These are phyloP conservation scores for Eilema sororculum DNA, from an alignment of 2,888 invertebrate genomes.

Conservation along the genomic window DNA sequence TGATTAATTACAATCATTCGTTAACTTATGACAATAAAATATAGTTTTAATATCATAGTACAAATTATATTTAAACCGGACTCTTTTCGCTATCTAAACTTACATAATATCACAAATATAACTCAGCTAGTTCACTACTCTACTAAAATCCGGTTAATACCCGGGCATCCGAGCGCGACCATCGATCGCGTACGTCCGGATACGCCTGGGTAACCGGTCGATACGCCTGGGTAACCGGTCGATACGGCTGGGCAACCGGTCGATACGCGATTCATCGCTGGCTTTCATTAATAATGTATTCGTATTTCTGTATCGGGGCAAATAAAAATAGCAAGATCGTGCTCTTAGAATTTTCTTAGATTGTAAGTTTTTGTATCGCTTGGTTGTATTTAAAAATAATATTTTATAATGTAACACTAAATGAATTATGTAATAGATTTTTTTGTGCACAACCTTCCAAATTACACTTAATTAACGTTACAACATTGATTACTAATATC, in stretches of 20 bases:
- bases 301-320: slow-evolving; percentile 7
- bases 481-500: too few species aligned
- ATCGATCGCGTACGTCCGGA: slow-evolving; percentile 59
- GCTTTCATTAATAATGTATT: slow-evolving; percentile 46
- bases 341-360: neutral
- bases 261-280: slow-evolving; percentile 50
- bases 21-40: neutral
- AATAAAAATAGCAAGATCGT: slow-evolving; percentile 1
- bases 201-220: slow-evolving; percentile 48
- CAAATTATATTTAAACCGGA: neutral
- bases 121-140: slow-evolving; percentile 12
- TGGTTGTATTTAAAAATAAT: too few species aligned
- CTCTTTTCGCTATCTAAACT: neutral
- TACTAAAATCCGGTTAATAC: slow-evolving; percentile 42
- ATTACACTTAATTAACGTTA: too few species aligned
- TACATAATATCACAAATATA: slow-evolving; percentile 7
- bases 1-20: too few species aligned
- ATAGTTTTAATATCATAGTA: neutral
- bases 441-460: too few species aligned
- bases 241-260: slow-evolving; percentile 31
- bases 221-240: slow-evolving; percentile 30
- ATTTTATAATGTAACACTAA: too few species aligned
- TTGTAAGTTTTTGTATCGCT: neutral
- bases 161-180: slow-evolving; percentile 52
- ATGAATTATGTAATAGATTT: too few species aligned